These are phyloP conservation scores for Acanthosoma haemorrhoidale DNA, from an alignment of 2,888 invertebrate species.

Conservation along the genomic window DNA sequence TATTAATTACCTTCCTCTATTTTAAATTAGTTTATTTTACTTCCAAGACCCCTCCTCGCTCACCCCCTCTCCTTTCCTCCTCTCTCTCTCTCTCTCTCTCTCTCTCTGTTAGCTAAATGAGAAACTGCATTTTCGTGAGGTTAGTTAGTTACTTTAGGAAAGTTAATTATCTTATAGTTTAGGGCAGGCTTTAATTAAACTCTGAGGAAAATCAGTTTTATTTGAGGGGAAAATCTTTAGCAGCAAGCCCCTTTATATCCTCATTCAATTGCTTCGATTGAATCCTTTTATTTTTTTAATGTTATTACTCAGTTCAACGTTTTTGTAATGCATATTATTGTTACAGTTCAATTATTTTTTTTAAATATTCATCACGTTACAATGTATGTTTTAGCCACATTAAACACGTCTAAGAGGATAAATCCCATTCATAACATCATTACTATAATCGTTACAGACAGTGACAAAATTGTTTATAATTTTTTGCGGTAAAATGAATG, in stretches of 20 bases:
- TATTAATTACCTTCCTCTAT: slow-evolving; percentile 17
- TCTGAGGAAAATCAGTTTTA: background rate
- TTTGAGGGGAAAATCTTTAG: background rate
- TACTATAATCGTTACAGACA: too few relatives aligned
- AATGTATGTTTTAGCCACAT: too few relatives aligned
- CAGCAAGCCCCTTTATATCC: background rate
- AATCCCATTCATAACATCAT: too few relatives aligned
- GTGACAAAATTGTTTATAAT: too few relatives aligned
- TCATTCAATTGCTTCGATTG: background rate
- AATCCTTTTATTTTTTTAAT: too few relatives aligned
- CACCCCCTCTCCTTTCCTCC: background rate
- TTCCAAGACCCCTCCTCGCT: background rate
- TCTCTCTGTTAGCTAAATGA: background rate
- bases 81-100: background rate
- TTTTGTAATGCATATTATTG: background rate
- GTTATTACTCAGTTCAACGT: too few relatives aligned
- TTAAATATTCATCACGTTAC: too few relatives aligned
- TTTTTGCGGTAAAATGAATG: too few relatives aligned
- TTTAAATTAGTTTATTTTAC: slow-evolving; percentile 22
- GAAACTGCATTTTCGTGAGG: slow-evolving; percentile 14
- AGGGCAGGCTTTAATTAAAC: background rate
- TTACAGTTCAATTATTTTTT: too few relatives aligned
- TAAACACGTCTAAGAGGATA: too few relatives aligned
- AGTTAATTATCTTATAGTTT: slow-evolving; percentile 14
- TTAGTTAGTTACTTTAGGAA: slow-evolving; percentile 5